Base-by-base conservation (phyloP, 2,888 invertebrate genomes). In the Perithous albicinctus region DNA sequence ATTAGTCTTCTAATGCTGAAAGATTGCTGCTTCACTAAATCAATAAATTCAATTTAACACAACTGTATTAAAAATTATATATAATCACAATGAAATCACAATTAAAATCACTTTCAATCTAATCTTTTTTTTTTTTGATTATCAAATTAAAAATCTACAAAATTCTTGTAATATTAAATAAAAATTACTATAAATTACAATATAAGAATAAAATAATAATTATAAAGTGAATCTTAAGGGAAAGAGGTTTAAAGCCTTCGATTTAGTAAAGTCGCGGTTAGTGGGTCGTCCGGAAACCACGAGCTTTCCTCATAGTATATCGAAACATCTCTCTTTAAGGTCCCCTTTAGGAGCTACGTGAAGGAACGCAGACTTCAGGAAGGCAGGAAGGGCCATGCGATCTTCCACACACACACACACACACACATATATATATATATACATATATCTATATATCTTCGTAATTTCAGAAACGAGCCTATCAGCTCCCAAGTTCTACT, bases 241-340 rank as follows among this genome's bases (percentile, higher is more conserved):
- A 2, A 69, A 38, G 54, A 23, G 38, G 15, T 69, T 67, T 3
- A 4, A n/a, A 35, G 48, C 8, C 26, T 5, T 51, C 38, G 48
- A 32, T 23, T 15, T 15, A n/a, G 29, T 6, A 43, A 56, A 12
- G 35, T 67, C 29, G 73, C 61, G 78, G 66, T 78, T 67, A 78
- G 26, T 69, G 67, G 74, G 63, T 43, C 69, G 56, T 15, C 74
- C 67, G 63, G 67, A 54, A 69, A 61, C 59, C 41, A 29, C 56
- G 32, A 46, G 32, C 41, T 64, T 69, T 26, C 78, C n/a, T 77
- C 43, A 77, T 48, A 80, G 84, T 7, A 87, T 87, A 88, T 87
- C 86, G 87, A 77, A 85, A 89, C 86, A 89, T 89, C 89, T 80
- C 86, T 84, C 89, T 89, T 89, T 88, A 89, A 89, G 76, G 64